Conservation (phyloP, 2,888 invertebrate species). For the Adelognathus sp. region DNA sequence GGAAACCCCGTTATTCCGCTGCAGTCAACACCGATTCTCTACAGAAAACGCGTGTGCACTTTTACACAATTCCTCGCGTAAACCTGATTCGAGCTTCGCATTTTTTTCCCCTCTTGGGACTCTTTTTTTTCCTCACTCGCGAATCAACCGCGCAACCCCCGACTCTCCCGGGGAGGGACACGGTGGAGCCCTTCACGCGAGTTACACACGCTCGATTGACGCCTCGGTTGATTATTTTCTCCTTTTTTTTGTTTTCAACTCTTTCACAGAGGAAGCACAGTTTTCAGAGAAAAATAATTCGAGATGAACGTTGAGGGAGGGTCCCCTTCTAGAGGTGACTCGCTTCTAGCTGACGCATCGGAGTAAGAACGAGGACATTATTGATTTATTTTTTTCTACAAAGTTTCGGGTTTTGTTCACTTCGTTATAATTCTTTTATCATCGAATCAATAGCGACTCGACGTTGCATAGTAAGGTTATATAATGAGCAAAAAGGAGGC, state of each 20-base stretch:
- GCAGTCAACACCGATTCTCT: constrained; percentile 77
- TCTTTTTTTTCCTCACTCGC: constrained; percentile 38
- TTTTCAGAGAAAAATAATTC: too few species aligned
- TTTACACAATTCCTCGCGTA: constrained; percentile 60
- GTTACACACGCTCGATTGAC: constrained; percentile 68
- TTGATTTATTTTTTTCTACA: too few species aligned
- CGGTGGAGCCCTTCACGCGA: constrained; percentile 64
- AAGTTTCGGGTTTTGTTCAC: too few species aligned
- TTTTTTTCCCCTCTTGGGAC: constrained; percentile 7
- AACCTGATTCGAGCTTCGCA: constrained; percentile 27
- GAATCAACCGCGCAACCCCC: constrained; percentile 47
- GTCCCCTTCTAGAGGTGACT: too few species aligned
- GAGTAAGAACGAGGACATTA: too few species aligned
- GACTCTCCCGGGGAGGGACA: constrained; percentile 31
- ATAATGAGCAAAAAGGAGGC: background rate
- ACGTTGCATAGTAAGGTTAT: background rate
- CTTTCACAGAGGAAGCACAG: too few species aligned
- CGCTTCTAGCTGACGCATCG: too few species aligned
- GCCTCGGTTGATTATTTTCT: constrained; percentile 8
- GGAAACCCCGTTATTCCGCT: constrained; percentile 76
- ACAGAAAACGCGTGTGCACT: constrained; percentile 70
- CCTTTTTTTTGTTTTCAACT: constrained; percentile 24
- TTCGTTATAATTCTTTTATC: too few species aligned
- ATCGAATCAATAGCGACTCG: too few species aligned
- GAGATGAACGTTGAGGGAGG: too few species aligned